Base-by-base conservation (phyloP, 2,113 vertebrate species). In the Neogobius melanostomus region DNA sequence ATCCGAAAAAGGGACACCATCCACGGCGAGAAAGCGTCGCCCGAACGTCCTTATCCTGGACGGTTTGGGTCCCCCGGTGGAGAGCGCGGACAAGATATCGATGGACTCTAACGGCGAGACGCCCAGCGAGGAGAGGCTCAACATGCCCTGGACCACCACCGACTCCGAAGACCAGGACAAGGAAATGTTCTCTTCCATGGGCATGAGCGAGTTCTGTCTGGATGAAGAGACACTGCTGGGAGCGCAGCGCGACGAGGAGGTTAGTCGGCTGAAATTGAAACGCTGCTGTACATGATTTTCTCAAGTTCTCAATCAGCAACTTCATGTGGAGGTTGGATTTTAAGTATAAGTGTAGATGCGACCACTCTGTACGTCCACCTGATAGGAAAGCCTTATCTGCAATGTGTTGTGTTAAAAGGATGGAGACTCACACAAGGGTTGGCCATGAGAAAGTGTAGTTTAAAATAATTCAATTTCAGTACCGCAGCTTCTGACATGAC, bases 151-250 rank as follows among this genome's bases (percentile, higher is more conserved):
- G 73, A 50, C 7, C 1, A 69, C 64, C 21, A 57, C 54, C 6
- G 86, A 90, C 5, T 79, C 56, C 0, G 91, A 91, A 16, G 83
- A 85, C 9, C 21, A 28, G 15, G 83, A 85, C 9, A 16, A 42
- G 15, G 86, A 90, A 6, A 47, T 21, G 52, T n/a, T 54, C 21
- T 0, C 21, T 57, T 11, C 21, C 6, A 3, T 48, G 10, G 77
- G 85, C 17, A 51, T 56, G 3, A 79, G 63, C 8, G 76, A 87
- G 46, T 80, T 83, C 28, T 66, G 50, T 10, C 64, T 47, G 7
- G 88, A 92, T 1, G 85, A 84, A 0, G n/a, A 76, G 28, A 54
- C 52, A 1, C 68, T 64, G 0, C 75, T 86, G 11, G 69, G 68
- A 52, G 28, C 7, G 7, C 50, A 15, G 46, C 1, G 3, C 6